Evolutionary conservation across 2,113 vertebrate genomes (phyloP), one percentile per base, ranked within the genome.

Genomic region (Miniopterus natalensis): DNA sequence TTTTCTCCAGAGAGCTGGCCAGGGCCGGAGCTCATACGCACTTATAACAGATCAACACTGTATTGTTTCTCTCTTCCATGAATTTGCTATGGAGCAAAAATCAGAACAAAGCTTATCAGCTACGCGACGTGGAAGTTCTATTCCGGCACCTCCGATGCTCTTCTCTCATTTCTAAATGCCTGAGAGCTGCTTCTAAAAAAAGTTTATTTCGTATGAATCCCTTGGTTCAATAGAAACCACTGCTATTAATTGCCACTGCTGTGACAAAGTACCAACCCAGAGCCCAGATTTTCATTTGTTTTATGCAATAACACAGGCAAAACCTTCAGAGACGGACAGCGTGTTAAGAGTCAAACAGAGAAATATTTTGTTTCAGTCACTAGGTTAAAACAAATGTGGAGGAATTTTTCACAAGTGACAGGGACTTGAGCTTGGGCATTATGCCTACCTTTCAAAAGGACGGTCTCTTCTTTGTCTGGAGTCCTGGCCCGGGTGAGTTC

Each of bases 1-100:
- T 97, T 98, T 98, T 98, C 98, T 99, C 98, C 96, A 93, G 98
- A 98, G 98, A 98, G 98, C 98, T 96, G 83, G 63, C 90, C 2
- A 90, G 97, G 53, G 11, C 94, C 81, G 63, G 81, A 95, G 97
- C 97, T 97, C 96, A 96, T 83, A 96, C 49, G 95, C 96, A 98
- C 97, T 98, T 96, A 97, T 31, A 96, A 97, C n/a, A 45, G 97
- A 98, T 98, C 98, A 97, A 97, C 98, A 96, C 95, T 97, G 98
- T 97, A 98, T 98, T 98, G 98, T 98, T 98, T 98, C 96, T 98
- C 88, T 93, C 84, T 63, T 94, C 94, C 96, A 94, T 92, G 97
- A 95, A 97, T 98, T 96, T 96, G 84, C 91, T 96, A 79, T 31
- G 94, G 97, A 96, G 95, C 92, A 90, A 80, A 96, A 97, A 97